Percentiles rank a stretch among this genome's conserved stretches.
Conservation (phyloP, 2,888 invertebrate genomes). For the Hypolimnas misippus region DNA sequence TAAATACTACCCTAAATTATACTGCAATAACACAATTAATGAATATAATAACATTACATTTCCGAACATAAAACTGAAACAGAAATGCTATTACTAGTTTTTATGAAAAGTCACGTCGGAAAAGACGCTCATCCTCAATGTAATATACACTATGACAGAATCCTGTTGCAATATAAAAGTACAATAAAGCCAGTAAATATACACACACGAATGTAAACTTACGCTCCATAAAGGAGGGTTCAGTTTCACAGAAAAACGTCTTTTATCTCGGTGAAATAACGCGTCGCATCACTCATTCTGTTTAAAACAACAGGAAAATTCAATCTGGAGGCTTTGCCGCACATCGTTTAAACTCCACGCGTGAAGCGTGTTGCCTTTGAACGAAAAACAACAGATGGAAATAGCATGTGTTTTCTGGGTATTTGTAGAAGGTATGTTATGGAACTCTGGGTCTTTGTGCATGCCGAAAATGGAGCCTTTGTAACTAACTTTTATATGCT, state of each 20-base stretch:
- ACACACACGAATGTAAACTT: slow-evolving; percentile 3
- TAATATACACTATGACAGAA: background rate
- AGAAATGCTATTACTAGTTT: slow-evolving; percentile 2
- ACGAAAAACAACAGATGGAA: background rate
- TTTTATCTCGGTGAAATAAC: slow-evolving; percentile 23
- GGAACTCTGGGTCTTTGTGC: no score
- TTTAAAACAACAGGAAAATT: slow-evolving; percentile 37
- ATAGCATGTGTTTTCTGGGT: background rate
- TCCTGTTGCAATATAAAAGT: background rate
- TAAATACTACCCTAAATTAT: no score
- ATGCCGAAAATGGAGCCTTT: no score
- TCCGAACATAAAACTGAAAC: background rate
- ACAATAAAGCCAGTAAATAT: slow-evolving; percentile 5
- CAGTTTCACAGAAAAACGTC: slow-evolving; percentile 16
- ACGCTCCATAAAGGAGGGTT: background rate
- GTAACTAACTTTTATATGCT: no score
- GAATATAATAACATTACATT: background rate
- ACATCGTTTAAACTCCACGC: slow-evolving; percentile 32
- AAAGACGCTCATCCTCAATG: background rate
- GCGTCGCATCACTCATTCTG: slow-evolving; percentile 26
- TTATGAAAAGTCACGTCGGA: background rate
- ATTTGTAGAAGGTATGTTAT: no score
- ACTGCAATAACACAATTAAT: background rate
- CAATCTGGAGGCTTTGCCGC: slow-evolving; percentile 33
- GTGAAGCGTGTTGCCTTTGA: slow-evolving; percentile 18